A percentile compares a stretch with the other conserved stretches of the same genome.
These are phyloP conservation scores for Automeris io DNA, from an alignment of 2,888 invertebrate species.

Conservation along the genomic window DNA sequence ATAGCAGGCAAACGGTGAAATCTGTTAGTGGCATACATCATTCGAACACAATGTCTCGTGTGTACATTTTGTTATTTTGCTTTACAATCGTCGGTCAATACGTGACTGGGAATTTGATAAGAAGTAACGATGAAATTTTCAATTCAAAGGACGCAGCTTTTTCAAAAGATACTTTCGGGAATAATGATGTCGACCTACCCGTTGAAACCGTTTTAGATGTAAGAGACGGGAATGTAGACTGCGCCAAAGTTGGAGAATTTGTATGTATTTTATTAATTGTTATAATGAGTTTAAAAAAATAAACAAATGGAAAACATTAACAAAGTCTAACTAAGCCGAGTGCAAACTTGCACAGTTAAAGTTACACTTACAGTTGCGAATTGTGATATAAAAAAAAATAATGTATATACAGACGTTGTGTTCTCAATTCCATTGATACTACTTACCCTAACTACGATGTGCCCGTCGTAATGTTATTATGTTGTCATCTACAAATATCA, in stretches of 20 bases:
- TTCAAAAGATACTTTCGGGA: slow-evolving; percentile 12
- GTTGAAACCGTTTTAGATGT: slow-evolving; percentile 9
- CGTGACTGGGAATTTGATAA: slow-evolving; percentile 33
- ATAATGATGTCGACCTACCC: slow-evolving; percentile 18
- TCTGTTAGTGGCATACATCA: slow-evolving; percentile 16
- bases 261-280: slow-evolving; percentile 36
- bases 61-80: slow-evolving; percentile 6
- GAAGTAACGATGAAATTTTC: slow-evolving; percentile 16
- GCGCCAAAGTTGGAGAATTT: slow-evolving; percentile 46
- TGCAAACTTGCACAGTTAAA: no score
- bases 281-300: no score
- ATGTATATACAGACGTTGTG: no score
- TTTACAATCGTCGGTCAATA: slow-evolving; percentile 18
- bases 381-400: no score
- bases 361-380: no score
- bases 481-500: no score
- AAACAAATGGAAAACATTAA: no score
- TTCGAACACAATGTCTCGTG: slow-evolving; percentile 18
- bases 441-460: no score
- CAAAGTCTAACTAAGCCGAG: no score
- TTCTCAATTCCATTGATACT: no score
- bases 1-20: slow-evolving; percentile 11
- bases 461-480: no score
- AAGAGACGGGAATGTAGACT: slow-evolving; percentile 16
- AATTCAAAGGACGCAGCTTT: slow-evolving; percentile 17